These are phyloP conservation scores for Antennarius striatus DNA, from an alignment of 2,113 vertebrate genomes.

Conservation along the genomic window DNA sequence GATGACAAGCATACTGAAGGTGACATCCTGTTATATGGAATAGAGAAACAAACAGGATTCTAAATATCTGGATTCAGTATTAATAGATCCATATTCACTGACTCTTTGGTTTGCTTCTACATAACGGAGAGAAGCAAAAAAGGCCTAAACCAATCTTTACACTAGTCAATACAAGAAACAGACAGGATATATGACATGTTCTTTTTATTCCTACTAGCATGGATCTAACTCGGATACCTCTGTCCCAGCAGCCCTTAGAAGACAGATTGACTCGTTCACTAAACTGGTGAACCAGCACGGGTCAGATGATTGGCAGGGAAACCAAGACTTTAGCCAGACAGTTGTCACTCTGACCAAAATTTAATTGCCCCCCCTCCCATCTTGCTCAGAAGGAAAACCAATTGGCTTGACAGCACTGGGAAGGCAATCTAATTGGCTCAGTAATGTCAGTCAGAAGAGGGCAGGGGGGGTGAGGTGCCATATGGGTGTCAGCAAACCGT, in stretches of 20 bases:
- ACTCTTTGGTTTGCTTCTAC: background rate
- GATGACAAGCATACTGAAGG: slow-evolving; percentile 28
- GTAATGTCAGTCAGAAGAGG: slow-evolving; percentile 61
- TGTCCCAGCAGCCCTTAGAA: background rate
- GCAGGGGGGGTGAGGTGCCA: slow-evolving; percentile 58
- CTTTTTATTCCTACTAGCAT: background rate
- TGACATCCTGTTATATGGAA: slow-evolving; percentile 18
- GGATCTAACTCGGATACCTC: background rate
- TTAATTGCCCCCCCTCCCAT: slow-evolving; percentile 39
- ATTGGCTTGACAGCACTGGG: slow-evolving; percentile 61
- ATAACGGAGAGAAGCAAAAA: background rate
- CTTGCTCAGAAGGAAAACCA: slow-evolving; percentile 53
- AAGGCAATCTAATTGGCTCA: slow-evolving; percentile 72
- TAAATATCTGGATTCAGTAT: background rate
- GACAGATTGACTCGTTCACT: slow-evolving; percentile 17
- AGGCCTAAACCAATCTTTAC: background rate
- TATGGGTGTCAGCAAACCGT: slow-evolving; percentile 74
- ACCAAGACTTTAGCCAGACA: slow-evolving; percentile 43
- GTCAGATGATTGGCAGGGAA: slow-evolving; percentile 20
- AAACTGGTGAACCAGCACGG: slow-evolving; percentile 8
- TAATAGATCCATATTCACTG: slow-evolving; percentile 8
- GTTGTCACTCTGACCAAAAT: slow-evolving; percentile 53
- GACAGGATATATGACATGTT: background rate
- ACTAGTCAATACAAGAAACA: background rate
- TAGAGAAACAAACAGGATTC: slow-evolving; percentile 10